Base-by-base conservation (phyloP, 2,888 invertebrate genomes). In the Tiliacea citrago region DNA sequence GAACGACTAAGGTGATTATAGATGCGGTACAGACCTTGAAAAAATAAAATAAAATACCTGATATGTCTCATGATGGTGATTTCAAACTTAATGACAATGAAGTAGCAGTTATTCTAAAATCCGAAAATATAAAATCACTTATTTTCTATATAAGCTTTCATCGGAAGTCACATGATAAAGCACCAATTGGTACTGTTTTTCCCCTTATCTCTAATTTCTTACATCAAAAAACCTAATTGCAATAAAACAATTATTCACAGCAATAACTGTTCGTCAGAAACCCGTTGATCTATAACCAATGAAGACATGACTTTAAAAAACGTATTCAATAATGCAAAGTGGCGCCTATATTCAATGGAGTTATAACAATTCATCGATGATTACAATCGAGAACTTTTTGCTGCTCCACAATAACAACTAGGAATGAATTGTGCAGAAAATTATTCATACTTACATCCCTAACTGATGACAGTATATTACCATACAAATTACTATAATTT, bases 371-470 rank as follows among this genome's bases (percentile, higher is more conserved):
- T 60, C 16, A 81, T 81, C 77, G 77, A 83, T 73, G 71, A 73
- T 63, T 73, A 49, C 55, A 47, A 77, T 79, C 69, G 45, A 21
- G 45, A 29, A 81, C 29, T 85, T 83, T 86, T 85, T 86, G n/a
- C 67, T 61, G 16, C 21, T 53, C 57, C 12, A 71, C 70, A 73
- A 86, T 80, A 85, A 85, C 78, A 82, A 79, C 81, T 81, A 79
- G 63, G 39, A 79, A 79, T 85, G 83, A 90, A 90, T 89, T 84
- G 81, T 75, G 83, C 84, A 81, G 85, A 82, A 85, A 86, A 85
- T 77, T 85, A 87, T 90, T 89, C 89, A 89, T 89, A 86, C 84
- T 88, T 79, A 85, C 85, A 81, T 80, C 75, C 73, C 63, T 77
- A 82, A 79, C 77, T 86, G 86, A 89, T 88, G 89, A 88, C 82